These are phyloP conservation scores for Phyllopteryx taeniolatus DNA, from an alignment of 2,113 vertebrate species.

Conservation along the genomic window DNA sequence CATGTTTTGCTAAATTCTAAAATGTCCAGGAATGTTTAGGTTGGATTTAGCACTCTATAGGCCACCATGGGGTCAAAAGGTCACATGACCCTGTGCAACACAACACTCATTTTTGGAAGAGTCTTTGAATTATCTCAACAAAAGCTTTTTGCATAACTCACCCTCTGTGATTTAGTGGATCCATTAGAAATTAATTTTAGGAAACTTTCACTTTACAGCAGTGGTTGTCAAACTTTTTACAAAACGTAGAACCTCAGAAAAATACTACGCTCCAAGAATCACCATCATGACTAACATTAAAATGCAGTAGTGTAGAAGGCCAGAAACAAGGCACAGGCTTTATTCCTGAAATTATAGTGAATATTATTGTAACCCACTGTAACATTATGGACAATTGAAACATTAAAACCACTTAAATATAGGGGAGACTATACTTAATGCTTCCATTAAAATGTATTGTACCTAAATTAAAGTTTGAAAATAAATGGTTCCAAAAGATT, in stretches of 20 bases:
- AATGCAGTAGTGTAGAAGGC: background rate
- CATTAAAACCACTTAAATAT: background rate
- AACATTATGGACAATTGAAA: background rate
- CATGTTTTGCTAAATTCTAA: slow-evolving; percentile 3
- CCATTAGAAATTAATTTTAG: background rate
- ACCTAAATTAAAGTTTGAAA: background rate
- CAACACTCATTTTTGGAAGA: slow-evolving; percentile 7
- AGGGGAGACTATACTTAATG: background rate
- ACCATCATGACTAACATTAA: background rate
- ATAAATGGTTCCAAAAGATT: background rate
- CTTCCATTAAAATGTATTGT: background rate
- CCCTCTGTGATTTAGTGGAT: background rate
- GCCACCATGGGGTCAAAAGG: slow-evolving; percentile 40
- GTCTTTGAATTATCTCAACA: slow-evolving; percentile 18
- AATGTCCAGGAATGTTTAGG: slow-evolving; percentile 7
- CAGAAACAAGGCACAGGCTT: background rate
- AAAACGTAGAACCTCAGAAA: background rate
- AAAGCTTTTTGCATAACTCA: slow-evolving; percentile 3
- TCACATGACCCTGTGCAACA: slow-evolving; percentile 36
- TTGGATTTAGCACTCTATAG: background rate
- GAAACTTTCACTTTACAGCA: background rate
- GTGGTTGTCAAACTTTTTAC: background rate
- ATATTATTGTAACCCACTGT: background rate
- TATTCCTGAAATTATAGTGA: background rate
- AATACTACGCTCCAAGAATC: background rate